phyloP scores from a whole-genome alignment of 1,140 invertebrate species.

The Lethocerus indicus region DNA sequence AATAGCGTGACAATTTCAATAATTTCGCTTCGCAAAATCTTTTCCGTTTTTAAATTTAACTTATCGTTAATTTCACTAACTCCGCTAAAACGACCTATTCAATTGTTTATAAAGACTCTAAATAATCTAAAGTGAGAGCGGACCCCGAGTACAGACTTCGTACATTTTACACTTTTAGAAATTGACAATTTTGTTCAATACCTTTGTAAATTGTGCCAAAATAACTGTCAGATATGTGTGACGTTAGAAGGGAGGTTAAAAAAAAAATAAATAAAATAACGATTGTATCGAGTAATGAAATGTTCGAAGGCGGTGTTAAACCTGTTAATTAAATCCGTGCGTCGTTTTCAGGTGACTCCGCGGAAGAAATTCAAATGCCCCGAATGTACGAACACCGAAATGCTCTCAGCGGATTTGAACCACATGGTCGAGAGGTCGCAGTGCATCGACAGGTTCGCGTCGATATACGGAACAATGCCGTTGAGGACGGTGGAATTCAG shows the following conservation, averaged over 20 bases:
- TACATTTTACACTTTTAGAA: no score
- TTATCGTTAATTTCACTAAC: neutral
- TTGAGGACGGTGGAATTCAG: slow-evolving; percentile 78
- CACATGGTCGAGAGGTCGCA: slow-evolving; percentile 88
- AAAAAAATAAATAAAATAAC: no score
- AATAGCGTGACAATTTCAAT: no score
- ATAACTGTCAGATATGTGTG: no score
- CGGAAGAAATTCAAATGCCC: slow-evolving; percentile 97
- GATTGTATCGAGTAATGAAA: no score
- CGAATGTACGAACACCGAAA: slow-evolving; percentile 84
- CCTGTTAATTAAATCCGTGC: slow-evolving; percentile 7
- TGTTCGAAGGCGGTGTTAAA: neutral
- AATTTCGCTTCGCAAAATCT: no score
- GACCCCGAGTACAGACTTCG: no score
- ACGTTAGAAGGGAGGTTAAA: no score
- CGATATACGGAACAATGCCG: slow-evolving; percentile 75
- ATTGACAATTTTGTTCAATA: no score
- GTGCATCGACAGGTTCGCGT: slow-evolving; percentile 76
- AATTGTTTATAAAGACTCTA: neutral
- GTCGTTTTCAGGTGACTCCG: slow-evolving; percentile 57
- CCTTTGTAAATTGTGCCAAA: no score
- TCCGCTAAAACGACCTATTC: neutral
- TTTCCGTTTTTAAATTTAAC: neutral
- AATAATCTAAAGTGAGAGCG: neutral
- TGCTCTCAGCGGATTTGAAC: slow-evolving; percentile 78